A percentile compares a stretch with the other conserved stretches of the same genome.
phyloP scores from a whole-genome alignment of 2,113 vertebrate genomes.

The Machaerirhynchus nigripectus region DNA sequence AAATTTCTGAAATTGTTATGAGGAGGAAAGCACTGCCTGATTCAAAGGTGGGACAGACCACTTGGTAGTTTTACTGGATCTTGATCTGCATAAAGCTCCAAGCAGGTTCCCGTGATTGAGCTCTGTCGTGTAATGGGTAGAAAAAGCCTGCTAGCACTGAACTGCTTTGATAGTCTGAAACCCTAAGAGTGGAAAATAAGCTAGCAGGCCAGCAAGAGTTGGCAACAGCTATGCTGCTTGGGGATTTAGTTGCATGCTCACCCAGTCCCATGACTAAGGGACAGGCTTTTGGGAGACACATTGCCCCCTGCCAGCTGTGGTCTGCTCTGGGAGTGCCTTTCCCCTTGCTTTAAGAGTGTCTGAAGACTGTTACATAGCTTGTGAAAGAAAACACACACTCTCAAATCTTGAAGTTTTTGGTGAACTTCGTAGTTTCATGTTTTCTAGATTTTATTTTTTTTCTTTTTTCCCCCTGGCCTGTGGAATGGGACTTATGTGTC shows the following conservation, averaged over 20 bases:
- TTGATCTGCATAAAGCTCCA: background rate
- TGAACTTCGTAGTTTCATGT: background rate
- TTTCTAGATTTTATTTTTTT: background rate
- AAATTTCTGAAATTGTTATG: background rate
- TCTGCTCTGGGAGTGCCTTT: background rate
- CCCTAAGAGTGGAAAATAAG: background rate
- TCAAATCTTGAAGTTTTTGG: background rate
- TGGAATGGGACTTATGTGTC: background rate
- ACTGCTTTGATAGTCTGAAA: background rate
- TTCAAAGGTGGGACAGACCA: background rate
- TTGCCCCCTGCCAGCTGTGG: background rate
- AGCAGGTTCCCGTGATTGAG: background rate
- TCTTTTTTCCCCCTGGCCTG: rapidly evolving
- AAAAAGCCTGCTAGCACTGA: background rate
- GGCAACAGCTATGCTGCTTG: background rate
- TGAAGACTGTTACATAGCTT: background rate
- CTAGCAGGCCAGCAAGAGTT: background rate
- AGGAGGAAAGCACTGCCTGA: background rate
- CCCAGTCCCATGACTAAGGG: background rate
- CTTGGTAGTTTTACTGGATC: background rate
- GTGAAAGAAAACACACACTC: background rate
- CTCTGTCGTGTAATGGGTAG: background rate
- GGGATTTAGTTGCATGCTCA: background rate
- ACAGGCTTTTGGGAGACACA: background rate
- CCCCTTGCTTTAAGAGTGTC: background rate